Evolutionary conservation across 1,140 invertebrate species (phyloP), one percentile per base, ranked within the genome.

Genomic region (Popillia japonica): DNA sequence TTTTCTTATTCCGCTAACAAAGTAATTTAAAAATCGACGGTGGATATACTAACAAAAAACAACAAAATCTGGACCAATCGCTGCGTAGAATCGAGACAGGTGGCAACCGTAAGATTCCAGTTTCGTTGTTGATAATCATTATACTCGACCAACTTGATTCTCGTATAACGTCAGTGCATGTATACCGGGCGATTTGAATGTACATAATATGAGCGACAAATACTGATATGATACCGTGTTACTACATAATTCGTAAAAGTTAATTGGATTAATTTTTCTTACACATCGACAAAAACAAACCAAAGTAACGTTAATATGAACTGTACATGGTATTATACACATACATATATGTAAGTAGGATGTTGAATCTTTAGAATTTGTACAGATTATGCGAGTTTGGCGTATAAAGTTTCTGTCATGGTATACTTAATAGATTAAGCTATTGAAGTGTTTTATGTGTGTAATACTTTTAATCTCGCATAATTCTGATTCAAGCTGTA

Each of bases 81-180:
- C 81, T 72, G 76, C 78, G 78, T 78, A 75, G 78, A 76, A 74
- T 75, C 44, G 81, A 80, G 81, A 82, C 81, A 82, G 81, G 81
- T 82, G 81, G 81, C 80, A 82, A 77, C 81, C 81, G 81, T 81
- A 79, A 80, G 80, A 82, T 81, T 80, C 81, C 80, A 81, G 81
- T 80, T 82, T 78, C 77, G 78, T 64, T 79, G 78, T 82, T 81
- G 77, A 82, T 82, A 82, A 80, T 82, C 81, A 82, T 77, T 79
- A 75, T 77, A 81, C 77, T 82, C 73, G 81, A 78, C 80, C 80
- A 78, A 76, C 72, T 75, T 75, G 80, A 75, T 80, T 80, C 76
- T 80, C 61, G 61, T 64, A 64, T 17, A 64, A 78, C 73, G 34
- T 72, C 72, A 42, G 22, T 68, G 14, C 27, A 64, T 72, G 17